Percentiles rank a stretch among this genome's conserved stretches.
Conservation (phyloP, 2,888 invertebrate genomes). For the Adela reaumurella region DNA sequence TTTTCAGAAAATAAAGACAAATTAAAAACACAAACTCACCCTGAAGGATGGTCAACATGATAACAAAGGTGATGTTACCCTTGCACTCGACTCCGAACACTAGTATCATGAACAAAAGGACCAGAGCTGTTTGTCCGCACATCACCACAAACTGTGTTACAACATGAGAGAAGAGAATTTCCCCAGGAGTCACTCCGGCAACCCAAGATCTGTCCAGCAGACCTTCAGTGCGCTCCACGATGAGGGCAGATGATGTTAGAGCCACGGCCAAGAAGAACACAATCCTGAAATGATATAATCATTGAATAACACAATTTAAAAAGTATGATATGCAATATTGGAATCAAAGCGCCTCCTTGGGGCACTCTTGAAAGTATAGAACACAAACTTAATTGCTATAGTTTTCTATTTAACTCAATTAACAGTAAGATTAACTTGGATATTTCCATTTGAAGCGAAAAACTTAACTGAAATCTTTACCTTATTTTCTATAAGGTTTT, state of each 20-base stretch:
- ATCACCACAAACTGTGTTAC: constrained; percentile 93
- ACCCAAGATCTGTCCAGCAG: constrained; percentile 90
- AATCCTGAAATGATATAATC: constrained; percentile 61
- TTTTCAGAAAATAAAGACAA: too few species aligned
- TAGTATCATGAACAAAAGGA: constrained; percentile 86
- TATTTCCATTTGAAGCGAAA: too few species aligned
- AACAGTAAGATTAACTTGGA: too few species aligned
- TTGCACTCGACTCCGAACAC: constrained; percentile 88
- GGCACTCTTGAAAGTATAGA: too few species aligned
- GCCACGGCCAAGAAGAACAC: constrained; percentile 96
- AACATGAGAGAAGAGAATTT: constrained; percentile 91
- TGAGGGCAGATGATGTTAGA: constrained; percentile 85
- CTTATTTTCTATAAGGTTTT: too few species aligned
- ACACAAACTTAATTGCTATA: too few species aligned
- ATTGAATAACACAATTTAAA: too few species aligned
- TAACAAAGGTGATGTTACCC: constrained; percentile 81
- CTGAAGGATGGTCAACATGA: constrained; percentile 82
- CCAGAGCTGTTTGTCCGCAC: constrained; percentile 89
- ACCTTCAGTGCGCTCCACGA: constrained; percentile 89
- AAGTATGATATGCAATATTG: too few species aligned
- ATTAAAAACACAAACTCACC: constrained; percentile 32
- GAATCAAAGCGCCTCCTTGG: too few species aligned
- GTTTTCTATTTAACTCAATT: too few species aligned
- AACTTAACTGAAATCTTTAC: too few species aligned
- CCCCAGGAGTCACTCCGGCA: constrained; percentile 86